Percentiles rank a stretch among this genome's conserved stretches.
Conservation (phyloP, 2,113 vertebrate genomes). For the Thalassarche chlororhynchos region DNA sequence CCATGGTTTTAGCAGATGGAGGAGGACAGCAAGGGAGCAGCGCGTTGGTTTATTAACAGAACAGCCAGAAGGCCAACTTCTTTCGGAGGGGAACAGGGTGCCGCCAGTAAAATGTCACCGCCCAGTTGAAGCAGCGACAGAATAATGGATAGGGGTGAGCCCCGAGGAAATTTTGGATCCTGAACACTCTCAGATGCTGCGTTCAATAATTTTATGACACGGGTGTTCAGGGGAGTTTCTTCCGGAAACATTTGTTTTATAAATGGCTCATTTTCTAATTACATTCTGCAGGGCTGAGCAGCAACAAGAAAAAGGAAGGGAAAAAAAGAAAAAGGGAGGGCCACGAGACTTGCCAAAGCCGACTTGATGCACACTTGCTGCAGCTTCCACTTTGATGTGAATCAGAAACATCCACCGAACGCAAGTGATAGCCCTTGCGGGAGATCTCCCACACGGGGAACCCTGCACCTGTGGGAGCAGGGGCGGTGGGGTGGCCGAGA, state of each 20-base stretch:
- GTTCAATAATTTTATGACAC: slow-evolving; percentile 47
- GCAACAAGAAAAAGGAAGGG: not conserved
- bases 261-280: slow-evolving; percentile 63
- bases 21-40: not conserved
- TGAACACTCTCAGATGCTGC: not conserved
- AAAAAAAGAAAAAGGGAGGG: not conserved
- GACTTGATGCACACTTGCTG: not conserved
- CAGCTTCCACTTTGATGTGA: not conserved
- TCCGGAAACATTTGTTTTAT: slow-evolving; percentile 58
- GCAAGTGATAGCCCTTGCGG: not conserved
- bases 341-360: not conserved
- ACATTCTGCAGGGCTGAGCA: slow-evolving; percentile 15
- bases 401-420: not conserved
- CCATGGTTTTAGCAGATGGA: not conserved
- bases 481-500: not conserved
- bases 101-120: slow-evolving; percentile 39
- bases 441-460: not conserved
- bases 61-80: not conserved
- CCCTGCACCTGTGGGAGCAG: not conserved
- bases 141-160: slow-evolving; percentile 54
- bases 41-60: not conserved
- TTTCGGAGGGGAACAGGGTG: not conserved
- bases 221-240: slow-evolving; percentile 52
- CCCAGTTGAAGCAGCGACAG: not conserved
- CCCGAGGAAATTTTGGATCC: slow-evolving; percentile 23